Conservation (phyloP, 2,113 vertebrate species). For the Cariama cristata region DNA sequence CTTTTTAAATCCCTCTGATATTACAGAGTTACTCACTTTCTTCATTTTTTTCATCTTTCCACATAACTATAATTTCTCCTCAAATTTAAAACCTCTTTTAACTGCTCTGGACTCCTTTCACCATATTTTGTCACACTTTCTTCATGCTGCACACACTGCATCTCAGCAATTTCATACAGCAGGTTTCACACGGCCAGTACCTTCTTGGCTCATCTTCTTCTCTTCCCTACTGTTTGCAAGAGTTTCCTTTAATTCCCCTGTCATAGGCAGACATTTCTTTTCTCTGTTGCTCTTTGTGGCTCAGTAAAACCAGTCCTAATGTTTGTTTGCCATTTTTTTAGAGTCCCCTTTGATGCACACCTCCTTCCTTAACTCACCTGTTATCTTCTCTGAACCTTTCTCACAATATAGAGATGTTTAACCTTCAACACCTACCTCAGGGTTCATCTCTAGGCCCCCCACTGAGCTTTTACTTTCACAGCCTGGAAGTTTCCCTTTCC, state of each 20-base stretch:
- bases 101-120: background rate
- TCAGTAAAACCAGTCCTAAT: background rate
- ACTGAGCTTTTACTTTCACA: background rate
- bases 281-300: background rate
- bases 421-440: background rate
- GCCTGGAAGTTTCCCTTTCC: background rate
- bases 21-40: background rate
- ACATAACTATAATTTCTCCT: background rate
- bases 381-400: background rate
- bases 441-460: background rate
- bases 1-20: background rate
- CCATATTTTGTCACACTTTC: background rate
- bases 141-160: background rate
- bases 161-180: background rate
- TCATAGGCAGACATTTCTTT: background rate
- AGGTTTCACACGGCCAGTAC: background rate
- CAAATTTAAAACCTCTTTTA: background rate
- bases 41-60: background rate
- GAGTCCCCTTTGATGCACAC: fast-evolving
- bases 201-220: background rate
- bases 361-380: background rate
- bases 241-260: background rate
- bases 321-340: background rate
- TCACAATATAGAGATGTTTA: background rate
- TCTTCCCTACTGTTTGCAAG: background rate